Percentiles rank a stretch among this genome's conserved stretches.
Conservation (phyloP, 2,797 vertebrate species). For the Caiman crocodilus region DNA sequence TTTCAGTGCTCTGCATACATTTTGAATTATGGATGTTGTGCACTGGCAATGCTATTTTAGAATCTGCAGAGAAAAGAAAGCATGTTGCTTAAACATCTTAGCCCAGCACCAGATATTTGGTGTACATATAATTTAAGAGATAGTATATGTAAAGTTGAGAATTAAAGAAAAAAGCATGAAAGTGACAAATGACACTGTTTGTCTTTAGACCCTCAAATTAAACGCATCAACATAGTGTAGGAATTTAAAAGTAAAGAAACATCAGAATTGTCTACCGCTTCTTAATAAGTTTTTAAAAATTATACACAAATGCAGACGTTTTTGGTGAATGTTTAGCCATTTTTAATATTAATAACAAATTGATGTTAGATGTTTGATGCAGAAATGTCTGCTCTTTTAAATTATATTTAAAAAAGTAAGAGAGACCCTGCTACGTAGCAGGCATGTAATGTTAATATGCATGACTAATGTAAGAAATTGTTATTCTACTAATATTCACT, state of each 20-base stretch:
- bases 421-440: slow-evolving; percentile 91
- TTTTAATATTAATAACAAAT: slow-evolving; percentile 94
- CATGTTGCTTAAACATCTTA: slow-evolving; percentile 93
- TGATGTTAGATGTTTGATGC: slow-evolving; percentile 94
- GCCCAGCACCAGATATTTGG: slow-evolving; percentile 92
- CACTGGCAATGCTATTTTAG: slow-evolving; percentile 96
- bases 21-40: slow-evolving; percentile 97
- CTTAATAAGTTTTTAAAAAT: slow-evolving; percentile 90
- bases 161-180: slow-evolving; percentile 87
- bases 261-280: slow-evolving; percentile 87
- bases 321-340: slow-evolving; percentile 97
- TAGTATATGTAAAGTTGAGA: slow-evolving; percentile 87
- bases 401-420: slow-evolving; percentile 92
- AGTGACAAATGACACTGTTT: slow-evolving; percentile 84
- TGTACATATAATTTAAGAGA: slow-evolving; percentile 86
- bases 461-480: slow-evolving; percentile 91
- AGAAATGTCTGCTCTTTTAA: slow-evolving; percentile 88
- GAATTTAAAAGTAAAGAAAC: slow-evolving; percentile 85
- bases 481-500: slow-evolving; percentile 91
- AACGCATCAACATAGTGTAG: slow-evolving; percentile 84
- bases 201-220: slow-evolving; percentile 85
- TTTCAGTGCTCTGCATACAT: slow-evolving; percentile 99
- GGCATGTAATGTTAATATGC: slow-evolving; percentile 97
- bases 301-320: slow-evolving; percentile 94
- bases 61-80: slow-evolving; percentile 97